Conservation (phyloP, 2,113 vertebrate species). For the Hystrix brachyura region DNA sequence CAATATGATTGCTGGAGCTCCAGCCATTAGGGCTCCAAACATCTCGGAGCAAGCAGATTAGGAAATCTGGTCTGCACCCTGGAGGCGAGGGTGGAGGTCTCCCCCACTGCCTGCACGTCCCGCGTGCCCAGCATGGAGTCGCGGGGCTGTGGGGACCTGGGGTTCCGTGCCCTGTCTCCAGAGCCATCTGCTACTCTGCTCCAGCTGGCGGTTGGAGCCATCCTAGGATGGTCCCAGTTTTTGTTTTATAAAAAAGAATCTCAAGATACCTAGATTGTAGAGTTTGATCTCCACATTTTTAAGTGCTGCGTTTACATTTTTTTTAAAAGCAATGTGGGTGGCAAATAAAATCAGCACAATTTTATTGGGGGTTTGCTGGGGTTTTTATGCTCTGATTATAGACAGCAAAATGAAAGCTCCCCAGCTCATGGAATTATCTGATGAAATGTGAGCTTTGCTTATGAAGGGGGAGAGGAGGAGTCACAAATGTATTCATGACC, state of each 20-base stretch:
- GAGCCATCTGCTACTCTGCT: neutral
- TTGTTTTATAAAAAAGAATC: neutral
- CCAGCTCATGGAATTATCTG: fast-evolving
- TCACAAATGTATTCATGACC: neutral
- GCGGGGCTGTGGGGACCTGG: neutral
- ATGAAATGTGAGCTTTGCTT: neutral
- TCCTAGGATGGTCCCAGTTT: neutral
- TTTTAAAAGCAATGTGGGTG: neutral
- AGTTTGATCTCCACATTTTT: neutral
- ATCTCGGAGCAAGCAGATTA: neutral
- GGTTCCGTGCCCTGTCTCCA: fast-evolving
- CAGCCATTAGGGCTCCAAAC: neutral
- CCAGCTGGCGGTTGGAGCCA: too few relatives aligned
- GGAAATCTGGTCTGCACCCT: neutral
- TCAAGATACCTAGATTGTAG: neutral
- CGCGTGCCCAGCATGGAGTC: fast-evolving
- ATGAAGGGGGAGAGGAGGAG: too few relatives aligned
- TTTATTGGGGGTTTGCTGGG: neutral
- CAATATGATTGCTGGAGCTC: neutral
- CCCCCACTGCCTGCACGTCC: fast-evolving
- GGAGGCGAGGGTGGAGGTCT: neutral
- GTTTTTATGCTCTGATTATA: neutral
- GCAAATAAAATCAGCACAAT: neutral
- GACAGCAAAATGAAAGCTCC: neutral
- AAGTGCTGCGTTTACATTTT: neutral